A percentile compares a stretch with the other conserved stretches of the same genome.
These are phyloP conservation scores for Drosophila repletoides DNA, from an alignment of 1,140 invertebrate genomes.

Conservation along the genomic window DNA sequence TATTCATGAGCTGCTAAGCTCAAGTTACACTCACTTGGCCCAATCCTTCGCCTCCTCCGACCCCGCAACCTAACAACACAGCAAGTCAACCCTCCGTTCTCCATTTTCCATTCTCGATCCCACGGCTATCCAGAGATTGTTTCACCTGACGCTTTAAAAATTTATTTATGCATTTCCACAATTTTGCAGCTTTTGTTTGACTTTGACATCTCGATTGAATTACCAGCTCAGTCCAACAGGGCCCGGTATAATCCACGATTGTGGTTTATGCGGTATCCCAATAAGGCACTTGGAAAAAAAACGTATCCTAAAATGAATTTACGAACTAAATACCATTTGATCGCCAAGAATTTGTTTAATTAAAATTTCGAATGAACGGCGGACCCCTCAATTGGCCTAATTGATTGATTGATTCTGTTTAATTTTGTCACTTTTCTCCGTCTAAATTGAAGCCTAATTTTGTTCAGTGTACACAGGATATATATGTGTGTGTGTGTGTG, in stretches of 20 bases:
- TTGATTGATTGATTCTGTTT: too few species aligned
- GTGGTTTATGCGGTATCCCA: not conserved
- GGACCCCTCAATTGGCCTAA: too few species aligned
- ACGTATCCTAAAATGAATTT: too few species aligned
- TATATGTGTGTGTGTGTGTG: slow-evolving; percentile 14
- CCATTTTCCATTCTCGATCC: too few species aligned
- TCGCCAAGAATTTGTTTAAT: too few species aligned
- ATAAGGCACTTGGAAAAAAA: too few species aligned
- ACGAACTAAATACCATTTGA: too few species aligned
- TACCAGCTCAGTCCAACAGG: slow-evolving; percentile 25
- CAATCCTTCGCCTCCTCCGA: not conserved
- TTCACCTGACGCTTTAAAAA: slow-evolving; percentile 53
- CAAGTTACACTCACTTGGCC: slow-evolving; percentile 67
- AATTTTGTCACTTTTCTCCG: too few species aligned
- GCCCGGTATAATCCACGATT: not conserved
- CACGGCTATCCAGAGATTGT: slow-evolving; percentile 25
- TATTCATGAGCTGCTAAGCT: slow-evolving; percentile 81
- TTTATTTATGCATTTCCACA: slow-evolving; percentile 67
- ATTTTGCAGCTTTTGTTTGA: slow-evolving; percentile 45
- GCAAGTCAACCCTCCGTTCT: too few species aligned
- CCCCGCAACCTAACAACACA: not conserved
- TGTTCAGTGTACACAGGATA: too few species aligned
- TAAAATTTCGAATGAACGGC: too few species aligned
- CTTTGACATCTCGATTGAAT: slow-evolving; percentile 77
- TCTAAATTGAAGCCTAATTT: too few species aligned